These are phyloP conservation scores for Saguinus imperator DNA, from an alignment of 2,113 vertebrate genomes.

Conservation along the genomic window DNA sequence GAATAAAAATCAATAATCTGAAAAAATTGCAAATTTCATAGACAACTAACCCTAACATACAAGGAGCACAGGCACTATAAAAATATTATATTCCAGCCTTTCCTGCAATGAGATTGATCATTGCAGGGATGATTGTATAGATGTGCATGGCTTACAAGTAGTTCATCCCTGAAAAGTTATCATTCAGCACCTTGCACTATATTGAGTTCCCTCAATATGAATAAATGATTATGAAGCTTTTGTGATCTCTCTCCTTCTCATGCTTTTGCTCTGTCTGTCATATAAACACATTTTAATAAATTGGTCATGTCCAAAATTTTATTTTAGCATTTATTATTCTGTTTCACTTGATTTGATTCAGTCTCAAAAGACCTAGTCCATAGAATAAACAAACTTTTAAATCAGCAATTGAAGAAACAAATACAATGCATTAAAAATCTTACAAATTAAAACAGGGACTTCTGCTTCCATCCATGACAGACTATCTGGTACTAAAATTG, in stretches of 20 bases:
- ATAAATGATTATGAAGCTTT: neutral
- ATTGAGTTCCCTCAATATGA: neutral
- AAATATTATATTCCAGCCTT: neutral
- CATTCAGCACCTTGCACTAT: neutral
- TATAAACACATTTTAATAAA: conserved; percentile 7
- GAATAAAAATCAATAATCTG: conserved; percentile 58
- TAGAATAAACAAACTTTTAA: neutral
- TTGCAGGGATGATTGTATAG: neutral
- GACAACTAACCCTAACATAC: neutral
- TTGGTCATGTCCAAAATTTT: neutral
- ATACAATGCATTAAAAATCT: conserved; percentile 28
- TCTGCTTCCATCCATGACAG: neutral
- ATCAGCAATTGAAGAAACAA: conserved; percentile 15
- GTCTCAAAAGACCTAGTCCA: neutral
- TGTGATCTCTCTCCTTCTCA: neutral
- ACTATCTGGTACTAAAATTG: conserved; percentile 12
- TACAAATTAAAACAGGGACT: neutral
- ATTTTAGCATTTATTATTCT: neutral
- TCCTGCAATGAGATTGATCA: neutral
- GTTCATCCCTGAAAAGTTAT: neutral
- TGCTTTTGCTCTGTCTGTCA: neutral
- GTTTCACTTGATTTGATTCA: neutral
- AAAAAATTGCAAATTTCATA: conserved; percentile 42
- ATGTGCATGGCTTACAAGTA: neutral
- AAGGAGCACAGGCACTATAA: neutral